A percentile compares a stretch with the other conserved stretches of the same genome.
These are phyloP conservation scores for Ciconia maguari DNA, from an alignment of 2,113 vertebrate species.

Conservation along the genomic window DNA sequence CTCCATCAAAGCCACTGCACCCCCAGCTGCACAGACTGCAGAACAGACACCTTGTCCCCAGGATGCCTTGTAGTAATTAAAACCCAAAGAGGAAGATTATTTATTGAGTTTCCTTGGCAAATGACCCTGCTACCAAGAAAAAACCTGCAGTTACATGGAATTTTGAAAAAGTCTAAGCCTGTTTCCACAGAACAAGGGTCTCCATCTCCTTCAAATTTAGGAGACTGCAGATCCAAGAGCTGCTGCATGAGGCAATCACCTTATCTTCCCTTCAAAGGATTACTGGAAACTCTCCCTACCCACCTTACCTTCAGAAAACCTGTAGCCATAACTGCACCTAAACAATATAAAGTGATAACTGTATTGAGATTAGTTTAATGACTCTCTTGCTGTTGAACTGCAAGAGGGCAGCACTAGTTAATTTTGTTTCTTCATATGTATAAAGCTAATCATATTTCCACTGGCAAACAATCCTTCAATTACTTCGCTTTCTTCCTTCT, in stretches of 20 bases:
- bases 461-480: neutral
- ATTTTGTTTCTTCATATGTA: neutral
- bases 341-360: neutral
- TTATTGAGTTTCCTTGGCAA: neutral
- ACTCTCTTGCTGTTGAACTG: neutral
- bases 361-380: neutral
- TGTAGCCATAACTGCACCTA: neutral
- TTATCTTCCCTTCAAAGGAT: neutral
- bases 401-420: neutral
- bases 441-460: neutral
- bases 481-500: neutral
- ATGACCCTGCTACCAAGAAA: neutral
- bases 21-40: neutral
- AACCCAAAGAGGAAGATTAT: neutral
- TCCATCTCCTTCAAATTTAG: neutral
- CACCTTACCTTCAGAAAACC: neutral
- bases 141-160: neutral
- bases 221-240: neutral
- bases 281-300: neutral
- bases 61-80: neutral
- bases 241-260: neutral
- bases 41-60: neutral
- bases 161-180: neutral
- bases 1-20: neutral
- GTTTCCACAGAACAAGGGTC: neutral